phyloP scores from a whole-genome alignment of 2,888 invertebrate species.

The Rhabditoides inermis region DNA sequence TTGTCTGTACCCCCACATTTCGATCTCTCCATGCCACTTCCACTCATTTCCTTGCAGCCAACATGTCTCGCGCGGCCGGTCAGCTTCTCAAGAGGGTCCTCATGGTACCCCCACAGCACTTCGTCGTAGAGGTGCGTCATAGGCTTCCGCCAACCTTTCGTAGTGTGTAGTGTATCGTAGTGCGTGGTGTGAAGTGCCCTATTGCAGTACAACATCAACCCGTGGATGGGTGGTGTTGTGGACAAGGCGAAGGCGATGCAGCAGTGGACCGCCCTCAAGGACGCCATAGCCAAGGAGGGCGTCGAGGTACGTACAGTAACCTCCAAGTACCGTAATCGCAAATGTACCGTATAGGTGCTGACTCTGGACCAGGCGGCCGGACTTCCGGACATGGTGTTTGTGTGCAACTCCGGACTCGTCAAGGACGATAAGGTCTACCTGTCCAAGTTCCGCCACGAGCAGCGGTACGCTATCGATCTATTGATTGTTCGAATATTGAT shows the following conservation, averaged over 20 bases:
- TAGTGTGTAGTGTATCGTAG: too few relatives aligned
- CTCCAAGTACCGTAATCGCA: neutral
- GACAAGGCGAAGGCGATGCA: conserved; percentile 36
- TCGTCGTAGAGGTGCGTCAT: conserved; percentile 38
- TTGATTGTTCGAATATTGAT: neutral
- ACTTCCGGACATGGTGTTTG: conserved; percentile 52
- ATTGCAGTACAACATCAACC: conserved; percentile 44
- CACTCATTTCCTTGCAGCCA: conserved; percentile 3
- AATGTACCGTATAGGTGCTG: conserved; percentile 31
- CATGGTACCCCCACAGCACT: conserved; percentile 50
- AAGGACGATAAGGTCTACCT: conserved; percentile 46
- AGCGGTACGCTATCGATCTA: conserved; percentile 20
- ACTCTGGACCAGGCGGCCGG: conserved; percentile 42
- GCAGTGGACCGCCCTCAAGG: conserved; percentile 46
- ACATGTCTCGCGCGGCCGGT: conserved; percentile 31
- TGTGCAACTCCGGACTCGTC: conserved; percentile 50
- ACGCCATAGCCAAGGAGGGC: conserved; percentile 44
- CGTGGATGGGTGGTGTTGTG: conserved; percentile 52
- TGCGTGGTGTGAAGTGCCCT: too few relatives aligned
- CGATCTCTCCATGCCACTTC: neutral
- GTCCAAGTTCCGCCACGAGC: conserved; percentile 47
- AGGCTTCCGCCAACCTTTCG: too few relatives aligned
- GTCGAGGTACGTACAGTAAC: conserved; percentile 24
- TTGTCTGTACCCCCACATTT: too few relatives aligned
- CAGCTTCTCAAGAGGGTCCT: conserved; percentile 43